phyloP scores from a whole-genome alignment of 2,113 vertebrate species.

The Oncorhynchus nerka region DNA sequence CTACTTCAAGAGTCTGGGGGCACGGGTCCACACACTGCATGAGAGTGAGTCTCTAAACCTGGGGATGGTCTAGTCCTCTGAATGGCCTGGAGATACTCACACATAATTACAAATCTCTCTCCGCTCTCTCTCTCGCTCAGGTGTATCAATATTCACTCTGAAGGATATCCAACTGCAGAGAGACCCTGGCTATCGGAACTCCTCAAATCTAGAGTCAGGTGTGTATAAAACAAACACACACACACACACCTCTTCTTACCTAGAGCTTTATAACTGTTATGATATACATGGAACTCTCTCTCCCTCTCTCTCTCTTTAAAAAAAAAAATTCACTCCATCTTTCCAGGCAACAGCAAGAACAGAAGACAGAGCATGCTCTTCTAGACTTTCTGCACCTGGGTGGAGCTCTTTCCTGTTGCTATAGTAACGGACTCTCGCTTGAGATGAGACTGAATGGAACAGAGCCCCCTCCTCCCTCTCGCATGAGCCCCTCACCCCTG shows the following conservation, averaged over 20 bases:
- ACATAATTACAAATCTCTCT: background rate
- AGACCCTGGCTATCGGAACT: slow-evolving; percentile 96
- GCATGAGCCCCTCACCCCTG: slow-evolving; percentile 61
- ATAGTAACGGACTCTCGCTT: background rate
- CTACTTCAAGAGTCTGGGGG: slow-evolving; percentile 94
- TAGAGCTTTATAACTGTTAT: background rate
- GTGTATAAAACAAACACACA: slow-evolving; percentile 30
- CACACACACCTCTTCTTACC: background rate
- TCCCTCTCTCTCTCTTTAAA: background rate
- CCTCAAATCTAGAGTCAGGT: slow-evolving; percentile 95
- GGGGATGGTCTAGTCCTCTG: background rate
- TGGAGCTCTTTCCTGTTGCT: background rate
- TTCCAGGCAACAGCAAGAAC: slow-evolving; percentile 92
- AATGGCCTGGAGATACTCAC: background rate
- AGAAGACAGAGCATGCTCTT: slow-evolving; percentile 99
- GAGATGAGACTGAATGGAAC: slow-evolving; percentile 22
- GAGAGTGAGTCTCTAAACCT: slow-evolving; percentile 82
- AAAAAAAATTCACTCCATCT: background rate
- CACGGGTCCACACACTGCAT: slow-evolving; percentile 84
- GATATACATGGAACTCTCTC: background rate
- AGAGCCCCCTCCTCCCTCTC: slow-evolving; percentile 27
- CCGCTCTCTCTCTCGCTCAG: slow-evolving; percentile 60
- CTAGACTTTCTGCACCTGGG: slow-evolving; percentile 68
- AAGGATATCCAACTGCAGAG: slow-evolving; percentile 97
- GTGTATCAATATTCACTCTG: slow-evolving; percentile 94